These are phyloP conservation scores for Rhizoglyphus robini DNA, from an alignment of 1,140 invertebrate species.

Conservation along the genomic window DNA sequence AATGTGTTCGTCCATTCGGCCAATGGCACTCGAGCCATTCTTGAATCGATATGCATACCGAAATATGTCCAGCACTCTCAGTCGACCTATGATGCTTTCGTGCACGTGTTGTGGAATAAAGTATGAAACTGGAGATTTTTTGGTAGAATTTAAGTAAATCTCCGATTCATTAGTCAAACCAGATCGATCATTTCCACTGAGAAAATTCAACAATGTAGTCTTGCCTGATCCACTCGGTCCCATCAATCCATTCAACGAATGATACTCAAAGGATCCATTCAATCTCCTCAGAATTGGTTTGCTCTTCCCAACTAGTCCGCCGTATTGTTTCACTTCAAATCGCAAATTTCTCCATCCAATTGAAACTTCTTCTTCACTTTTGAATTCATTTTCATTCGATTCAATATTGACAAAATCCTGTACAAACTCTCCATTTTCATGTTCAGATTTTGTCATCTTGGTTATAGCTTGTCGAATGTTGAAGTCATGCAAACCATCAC, in stretches of 20 bases:
- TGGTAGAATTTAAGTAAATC: not conserved
- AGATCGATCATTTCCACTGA: not conserved
- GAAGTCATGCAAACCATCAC: no score
- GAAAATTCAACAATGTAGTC: slow-evolving; percentile 25
- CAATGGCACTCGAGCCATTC: not conserved
- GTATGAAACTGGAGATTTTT: not conserved
- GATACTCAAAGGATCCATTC: slow-evolving; percentile 2
- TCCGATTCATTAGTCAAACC: not conserved
- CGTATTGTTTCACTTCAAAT: no score
- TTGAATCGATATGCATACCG: slow-evolving; percentile 13
- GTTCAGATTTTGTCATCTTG: no score
- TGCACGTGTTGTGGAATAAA: slow-evolving; percentile 2
- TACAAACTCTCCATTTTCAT: no score
- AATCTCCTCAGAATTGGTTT: slow-evolving; percentile 1
- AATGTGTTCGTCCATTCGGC: no score
- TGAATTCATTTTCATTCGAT: no score
- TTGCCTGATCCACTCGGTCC: slow-evolving; percentile 29
- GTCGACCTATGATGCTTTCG: slow-evolving; percentile 8
- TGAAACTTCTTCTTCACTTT: no score
- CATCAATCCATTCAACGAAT: slow-evolving; percentile 15
- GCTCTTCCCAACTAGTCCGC: no score
- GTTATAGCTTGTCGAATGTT: no score
- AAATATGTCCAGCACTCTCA: not conserved
- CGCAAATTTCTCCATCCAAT: no score
- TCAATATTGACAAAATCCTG: no score